A percentile compares a stretch with the other conserved stretches of the same genome.
phyloP scores from a whole-genome alignment of 2,797 vertebrate species.

The Micrastur ruficollis region DNA sequence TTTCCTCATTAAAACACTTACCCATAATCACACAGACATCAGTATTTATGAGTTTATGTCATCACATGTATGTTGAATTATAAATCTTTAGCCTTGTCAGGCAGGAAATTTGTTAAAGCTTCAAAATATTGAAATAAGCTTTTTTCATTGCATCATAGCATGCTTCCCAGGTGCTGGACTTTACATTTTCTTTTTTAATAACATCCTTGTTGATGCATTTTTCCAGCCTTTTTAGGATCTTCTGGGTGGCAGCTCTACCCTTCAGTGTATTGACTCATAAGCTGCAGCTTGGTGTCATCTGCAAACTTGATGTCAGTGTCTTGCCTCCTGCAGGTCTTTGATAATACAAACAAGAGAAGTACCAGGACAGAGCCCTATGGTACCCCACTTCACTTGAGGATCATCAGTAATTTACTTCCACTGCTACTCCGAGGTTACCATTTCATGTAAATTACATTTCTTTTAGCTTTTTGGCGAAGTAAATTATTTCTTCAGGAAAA shows the following conservation, averaged over 20 bases:
- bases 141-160: background rate
- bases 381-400: background rate
- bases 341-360: background rate
- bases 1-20: background rate
- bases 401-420: background rate
- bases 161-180: background rate
- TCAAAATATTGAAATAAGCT: background rate
- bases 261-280: background rate
- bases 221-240: background rate
- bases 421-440: background rate
- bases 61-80: background rate
- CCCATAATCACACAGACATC: background rate
- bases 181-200: background rate
- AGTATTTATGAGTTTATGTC: background rate
- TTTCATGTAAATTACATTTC: background rate
- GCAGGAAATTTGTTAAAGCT: background rate
- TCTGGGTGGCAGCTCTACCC: background rate
- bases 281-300: background rate
- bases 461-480: background rate
- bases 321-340: background rate
- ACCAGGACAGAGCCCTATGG: fast-evolving
- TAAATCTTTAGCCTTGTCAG: background rate
- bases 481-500: background rate
- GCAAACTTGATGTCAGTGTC: background rate
- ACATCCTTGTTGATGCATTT: background rate